phyloP scores from a whole-genome alignment of 2,113 vertebrate genomes.

The Paedocypris sp. region DNA sequence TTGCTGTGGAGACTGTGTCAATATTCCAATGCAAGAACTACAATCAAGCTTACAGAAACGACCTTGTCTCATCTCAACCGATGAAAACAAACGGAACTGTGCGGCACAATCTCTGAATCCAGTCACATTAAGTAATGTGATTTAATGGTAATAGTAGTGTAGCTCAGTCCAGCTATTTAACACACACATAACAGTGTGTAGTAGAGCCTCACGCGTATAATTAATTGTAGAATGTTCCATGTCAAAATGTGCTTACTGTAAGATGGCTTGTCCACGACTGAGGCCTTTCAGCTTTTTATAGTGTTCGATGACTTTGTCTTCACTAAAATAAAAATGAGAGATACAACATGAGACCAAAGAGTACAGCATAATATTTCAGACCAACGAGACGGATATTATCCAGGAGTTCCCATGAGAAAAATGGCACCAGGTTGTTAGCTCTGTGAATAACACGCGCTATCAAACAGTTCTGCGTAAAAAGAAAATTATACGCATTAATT shows the following conservation, averaged over 20 bases:
- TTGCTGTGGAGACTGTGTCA: constrained; percentile 35
- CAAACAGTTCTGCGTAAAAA: no score
- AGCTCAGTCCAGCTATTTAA: no score
- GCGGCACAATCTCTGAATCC: background rate
- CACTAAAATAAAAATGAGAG: constrained; percentile 62
- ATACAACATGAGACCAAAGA: constrained; percentile 1
- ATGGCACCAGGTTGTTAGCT: constrained; percentile 49
- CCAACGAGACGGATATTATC: constrained; percentile 31
- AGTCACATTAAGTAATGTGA: constrained; percentile 32
- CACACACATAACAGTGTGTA: no score
- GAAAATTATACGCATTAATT: no score
- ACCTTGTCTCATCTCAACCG: constrained; percentile 25
- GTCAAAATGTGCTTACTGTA: constrained; percentile 83
- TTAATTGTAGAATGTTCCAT: no score
- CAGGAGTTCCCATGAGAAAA: constrained; percentile 52
- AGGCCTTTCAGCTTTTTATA: constrained; percentile 83
- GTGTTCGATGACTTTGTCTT: constrained; percentile 85
- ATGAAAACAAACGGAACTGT: constrained; percentile 31
- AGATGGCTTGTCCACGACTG: constrained; percentile 88
- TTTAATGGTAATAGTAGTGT: no score
- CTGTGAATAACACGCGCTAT: constrained; percentile 36
- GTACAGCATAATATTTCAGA: constrained; percentile 4
- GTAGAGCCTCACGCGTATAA: background rate
- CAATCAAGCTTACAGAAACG: constrained; percentile 37
- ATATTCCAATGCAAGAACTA: constrained; percentile 54